Evolutionary conservation across 2,113 vertebrate genomes (phyloP).

Genomic region (Lycocorax pyrrhopterus): DNA sequence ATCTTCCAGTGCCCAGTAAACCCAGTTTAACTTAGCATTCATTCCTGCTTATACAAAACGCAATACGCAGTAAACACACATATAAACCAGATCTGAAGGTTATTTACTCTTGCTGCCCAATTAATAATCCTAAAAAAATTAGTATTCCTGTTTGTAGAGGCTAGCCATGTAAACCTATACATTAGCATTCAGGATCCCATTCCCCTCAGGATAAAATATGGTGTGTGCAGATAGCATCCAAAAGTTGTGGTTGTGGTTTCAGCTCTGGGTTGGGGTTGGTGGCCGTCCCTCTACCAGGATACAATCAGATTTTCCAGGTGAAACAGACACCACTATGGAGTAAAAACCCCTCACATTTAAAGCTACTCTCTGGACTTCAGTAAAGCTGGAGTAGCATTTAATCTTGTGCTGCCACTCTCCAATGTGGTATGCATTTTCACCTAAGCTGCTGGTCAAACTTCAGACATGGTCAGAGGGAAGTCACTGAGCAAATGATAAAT

Average conservation of each 20-base stretch:
- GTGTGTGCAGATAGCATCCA: accelerated
- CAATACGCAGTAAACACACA: background rate
- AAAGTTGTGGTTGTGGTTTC: accelerated
- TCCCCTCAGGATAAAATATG: background rate
- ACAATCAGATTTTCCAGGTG: background rate
- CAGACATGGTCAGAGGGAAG: background rate
- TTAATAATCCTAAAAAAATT: background rate
- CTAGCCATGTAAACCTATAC: background rate
- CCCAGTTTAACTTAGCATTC: background rate
- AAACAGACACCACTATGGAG: background rate
- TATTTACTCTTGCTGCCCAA: background rate
- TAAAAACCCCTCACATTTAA: background rate
- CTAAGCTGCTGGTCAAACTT: background rate
- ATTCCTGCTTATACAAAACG: background rate
- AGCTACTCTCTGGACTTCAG: background rate
- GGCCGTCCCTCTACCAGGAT: accelerated
- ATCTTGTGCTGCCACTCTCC: background rate
- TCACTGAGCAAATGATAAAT: background rate
- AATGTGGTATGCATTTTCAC: accelerated
- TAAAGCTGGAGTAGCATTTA: background rate
- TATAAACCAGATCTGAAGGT: background rate
- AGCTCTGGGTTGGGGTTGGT: background rate
- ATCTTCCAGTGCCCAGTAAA: background rate
- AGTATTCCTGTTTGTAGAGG: background rate
- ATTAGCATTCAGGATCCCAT: accelerated